A percentile compares a stretch with the other conserved stretches of the same genome.
Evolutionary conservation across 2,797 vertebrate genomes (phyloP).

Genomic region (Heliangelus exortis): DNA sequence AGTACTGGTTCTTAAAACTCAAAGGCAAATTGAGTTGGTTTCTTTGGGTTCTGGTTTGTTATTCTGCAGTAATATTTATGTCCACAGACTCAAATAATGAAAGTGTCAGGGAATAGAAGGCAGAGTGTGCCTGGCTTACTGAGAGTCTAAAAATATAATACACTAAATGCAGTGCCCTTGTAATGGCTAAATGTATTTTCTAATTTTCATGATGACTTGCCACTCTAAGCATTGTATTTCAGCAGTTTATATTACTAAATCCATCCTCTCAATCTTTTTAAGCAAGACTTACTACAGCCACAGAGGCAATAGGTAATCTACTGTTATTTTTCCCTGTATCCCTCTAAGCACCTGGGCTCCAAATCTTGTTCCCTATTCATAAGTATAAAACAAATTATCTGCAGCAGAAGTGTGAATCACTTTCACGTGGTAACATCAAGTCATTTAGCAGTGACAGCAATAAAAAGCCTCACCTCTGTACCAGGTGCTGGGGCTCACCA

Average conservation of each 20-base stretch:
- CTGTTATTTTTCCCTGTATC: background rate
- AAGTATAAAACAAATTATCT: constrained; percentile 42
- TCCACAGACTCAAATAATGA: constrained; percentile 43
- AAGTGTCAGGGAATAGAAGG: constrained; percentile 48
- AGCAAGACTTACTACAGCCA: constrained; percentile 56
- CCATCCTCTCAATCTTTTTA: constrained; percentile 23
- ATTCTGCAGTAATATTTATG: constrained; percentile 57
- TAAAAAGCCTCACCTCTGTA: constrained; percentile 13
- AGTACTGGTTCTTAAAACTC: constrained; percentile 22
- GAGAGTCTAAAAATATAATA: constrained; percentile 34
- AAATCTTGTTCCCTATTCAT: constrained; percentile 45
- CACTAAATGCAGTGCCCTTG: constrained; percentile 42
- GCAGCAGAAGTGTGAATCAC: constrained; percentile 8
- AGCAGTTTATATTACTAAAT: constrained; percentile 34
- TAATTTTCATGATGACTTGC: constrained; percentile 63
- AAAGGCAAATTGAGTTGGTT: constrained; percentile 15
- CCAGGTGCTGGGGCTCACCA: no score
- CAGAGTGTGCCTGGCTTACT: constrained; percentile 25
- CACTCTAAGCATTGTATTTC: constrained; percentile 56
- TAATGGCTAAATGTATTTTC: constrained; percentile 66
- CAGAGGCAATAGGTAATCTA: constrained; percentile 47
- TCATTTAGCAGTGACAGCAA: constrained; percentile 18
- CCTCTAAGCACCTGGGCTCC: background rate
- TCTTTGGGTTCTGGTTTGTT: constrained; percentile 38
- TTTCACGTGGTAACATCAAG: constrained; percentile 42